phyloP scores from a whole-genome alignment of 2,113 vertebrate species.

The Mastomys natalensis region DNA sequence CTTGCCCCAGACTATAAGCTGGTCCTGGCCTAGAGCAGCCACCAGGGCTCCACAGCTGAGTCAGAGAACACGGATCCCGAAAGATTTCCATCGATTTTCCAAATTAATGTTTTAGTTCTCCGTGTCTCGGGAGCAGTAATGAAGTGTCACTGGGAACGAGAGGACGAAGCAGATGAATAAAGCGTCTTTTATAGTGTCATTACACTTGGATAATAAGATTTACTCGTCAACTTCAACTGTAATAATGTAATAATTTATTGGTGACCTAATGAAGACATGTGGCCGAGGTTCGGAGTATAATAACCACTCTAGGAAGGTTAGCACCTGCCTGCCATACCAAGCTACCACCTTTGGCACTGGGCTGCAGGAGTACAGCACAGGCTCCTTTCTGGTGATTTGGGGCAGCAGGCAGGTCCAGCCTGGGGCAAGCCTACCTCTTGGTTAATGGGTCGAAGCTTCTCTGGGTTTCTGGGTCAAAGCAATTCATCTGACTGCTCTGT shows the following conservation, averaged over 20 bases:
- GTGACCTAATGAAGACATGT: constrained; percentile 72
- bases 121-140: constrained; percentile 76
- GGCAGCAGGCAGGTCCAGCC: accelerated
- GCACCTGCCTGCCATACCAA: accelerated
- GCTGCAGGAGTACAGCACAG: accelerated
- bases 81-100: constrained; percentile 75
- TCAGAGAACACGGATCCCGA: constrained; percentile 33
- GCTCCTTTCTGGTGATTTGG: accelerated
- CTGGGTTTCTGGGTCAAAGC: background rate
- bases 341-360: accelerated
- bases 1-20: background rate
- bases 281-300: background rate
- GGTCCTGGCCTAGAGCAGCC: background rate
- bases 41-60: background rate
- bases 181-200: constrained; percentile 82
- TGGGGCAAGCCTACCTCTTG: accelerated
- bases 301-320: constrained; percentile 50
- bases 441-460: background rate
- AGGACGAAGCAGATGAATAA: constrained; percentile 72
- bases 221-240: constrained; percentile 84
- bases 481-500: accelerated
- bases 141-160: constrained; percentile 76
- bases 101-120: constrained; percentile 81
- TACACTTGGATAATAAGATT: constrained; percentile 84
- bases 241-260: constrained; percentile 81